Conservation (phyloP, 1,140 invertebrate species). For the Drosophila simulans region DNA sequence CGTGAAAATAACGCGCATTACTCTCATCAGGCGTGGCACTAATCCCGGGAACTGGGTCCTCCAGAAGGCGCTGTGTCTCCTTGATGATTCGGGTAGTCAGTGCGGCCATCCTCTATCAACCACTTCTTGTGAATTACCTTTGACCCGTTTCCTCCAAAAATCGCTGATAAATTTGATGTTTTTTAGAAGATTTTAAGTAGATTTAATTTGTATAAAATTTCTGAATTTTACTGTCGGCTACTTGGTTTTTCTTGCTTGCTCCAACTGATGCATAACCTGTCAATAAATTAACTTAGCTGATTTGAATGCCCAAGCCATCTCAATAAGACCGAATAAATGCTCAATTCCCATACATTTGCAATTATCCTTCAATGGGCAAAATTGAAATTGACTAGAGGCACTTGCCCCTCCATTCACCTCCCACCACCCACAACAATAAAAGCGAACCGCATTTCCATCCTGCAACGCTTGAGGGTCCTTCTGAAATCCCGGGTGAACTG, state of each 20-base stretch:
- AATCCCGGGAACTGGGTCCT: constrained; percentile 98
- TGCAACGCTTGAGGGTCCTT: constrained; percentile 27
- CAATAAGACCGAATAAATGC: constrained; percentile 21
- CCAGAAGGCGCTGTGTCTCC: constrained; percentile 99
- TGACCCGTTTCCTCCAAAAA: not conserved
- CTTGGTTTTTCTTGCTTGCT: not conserved
- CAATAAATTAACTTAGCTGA: constrained; percentile 5
- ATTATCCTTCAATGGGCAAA: constrained; percentile 9
- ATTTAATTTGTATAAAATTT: not conserved
- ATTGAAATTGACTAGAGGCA: constrained; percentile 23
- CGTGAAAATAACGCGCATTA: constrained; percentile 98
- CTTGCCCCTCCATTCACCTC: not conserved
- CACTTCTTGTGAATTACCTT: not conserved
- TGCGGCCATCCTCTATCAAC: not conserved
- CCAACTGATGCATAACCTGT: not conserved
- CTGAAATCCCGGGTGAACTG: constrained; percentile 36
- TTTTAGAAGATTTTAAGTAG: not conserved
- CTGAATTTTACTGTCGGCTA: not conserved
- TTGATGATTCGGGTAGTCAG: constrained; percentile 91
- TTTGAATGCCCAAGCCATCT: constrained; percentile 10
- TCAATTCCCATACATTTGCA: constrained; percentile 17
- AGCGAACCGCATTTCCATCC: constrained; percentile 10
- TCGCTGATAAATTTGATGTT: not conserved
- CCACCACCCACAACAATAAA: constrained; percentile 13
- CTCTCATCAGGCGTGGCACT: constrained; percentile 96